Percentiles rank a stretch among this genome's conserved stretches.
Conservation (phyloP, 2,888 invertebrate species). For the Polyommatus icarus region DNA sequence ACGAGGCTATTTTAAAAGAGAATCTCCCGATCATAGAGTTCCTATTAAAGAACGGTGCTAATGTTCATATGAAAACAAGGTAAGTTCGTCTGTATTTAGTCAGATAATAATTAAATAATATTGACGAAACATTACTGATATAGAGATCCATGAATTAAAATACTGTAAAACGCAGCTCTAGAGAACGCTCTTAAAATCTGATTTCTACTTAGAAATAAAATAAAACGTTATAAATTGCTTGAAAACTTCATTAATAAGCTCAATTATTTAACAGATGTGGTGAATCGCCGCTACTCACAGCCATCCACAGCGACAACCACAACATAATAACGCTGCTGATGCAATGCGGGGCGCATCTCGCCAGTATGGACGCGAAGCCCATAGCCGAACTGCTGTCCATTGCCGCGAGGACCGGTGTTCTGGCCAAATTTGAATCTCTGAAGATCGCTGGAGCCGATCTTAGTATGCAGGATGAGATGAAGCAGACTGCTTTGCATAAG, state of each 20-base stretch:
- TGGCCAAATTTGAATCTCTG: constrained; percentile 81
- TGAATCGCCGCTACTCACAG: constrained; percentile 86
- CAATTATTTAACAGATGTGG: constrained; percentile 68
- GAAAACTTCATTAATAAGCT: too few relatives aligned
- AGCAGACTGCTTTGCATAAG: constrained; percentile 85
- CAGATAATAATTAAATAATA: too few relatives aligned
- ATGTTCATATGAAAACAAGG: constrained; percentile 88
- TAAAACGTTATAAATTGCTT: too few relatives aligned
- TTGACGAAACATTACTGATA: too few relatives aligned
- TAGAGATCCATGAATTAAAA: too few relatives aligned
- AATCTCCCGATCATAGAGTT: constrained; percentile 84
- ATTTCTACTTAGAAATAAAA: too few relatives aligned
- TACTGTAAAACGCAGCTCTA: too few relatives aligned
- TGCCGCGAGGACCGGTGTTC: constrained; percentile 82
- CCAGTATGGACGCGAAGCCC: constrained; percentile 75
- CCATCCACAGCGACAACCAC: constrained; percentile 82
- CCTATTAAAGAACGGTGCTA: constrained; percentile 88
- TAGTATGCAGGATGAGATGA: constrained; percentile 80
- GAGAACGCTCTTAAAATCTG: too few relatives aligned
- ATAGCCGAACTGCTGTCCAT: constrained; percentile 85
- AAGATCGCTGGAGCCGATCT: constrained; percentile 85
- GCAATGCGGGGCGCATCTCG: constrained; percentile 88
- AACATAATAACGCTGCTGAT: constrained; percentile 84
- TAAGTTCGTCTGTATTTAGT: constrained; percentile 41
- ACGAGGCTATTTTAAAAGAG: constrained; percentile 88